Conservation (phyloP, 1,140 invertebrate genomes). For the Diprion similis region DNA sequence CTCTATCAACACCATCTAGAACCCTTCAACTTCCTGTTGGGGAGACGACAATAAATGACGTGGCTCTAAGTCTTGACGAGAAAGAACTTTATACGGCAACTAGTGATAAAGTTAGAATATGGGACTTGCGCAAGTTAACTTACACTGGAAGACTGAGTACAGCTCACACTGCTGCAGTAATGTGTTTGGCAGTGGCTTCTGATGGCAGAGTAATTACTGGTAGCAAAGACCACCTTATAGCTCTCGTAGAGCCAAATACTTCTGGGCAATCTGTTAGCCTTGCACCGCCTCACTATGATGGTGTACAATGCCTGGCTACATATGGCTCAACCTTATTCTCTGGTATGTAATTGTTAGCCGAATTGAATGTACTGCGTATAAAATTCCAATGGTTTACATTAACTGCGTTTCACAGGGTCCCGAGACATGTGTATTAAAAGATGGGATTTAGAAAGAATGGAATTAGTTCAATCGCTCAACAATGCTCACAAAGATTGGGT, state of each 20-base stretch:
- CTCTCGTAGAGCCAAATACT: slow-evolving; percentile 58
- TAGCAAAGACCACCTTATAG: slow-evolving; percentile 88
- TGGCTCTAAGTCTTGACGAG: slow-evolving; percentile 67
- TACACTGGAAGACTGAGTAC: slow-evolving; percentile 79
- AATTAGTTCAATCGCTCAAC: slow-evolving; percentile 78
- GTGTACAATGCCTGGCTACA: slow-evolving; percentile 82
- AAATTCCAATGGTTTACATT: slow-evolving; percentile 10
- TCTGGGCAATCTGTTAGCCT: slow-evolving; percentile 75
- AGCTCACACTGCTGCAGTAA: slow-evolving; percentile 86
- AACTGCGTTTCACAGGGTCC: slow-evolving; percentile 59
- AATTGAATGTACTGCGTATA: neutral
- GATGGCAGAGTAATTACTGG: slow-evolving; percentile 79
- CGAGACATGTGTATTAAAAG: slow-evolving; percentile 89
- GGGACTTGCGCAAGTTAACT: slow-evolving; percentile 84
- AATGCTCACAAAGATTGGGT: slow-evolving; percentile 93
- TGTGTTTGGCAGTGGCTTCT: slow-evolving; percentile 77
- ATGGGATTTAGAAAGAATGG: slow-evolving; percentile 78
- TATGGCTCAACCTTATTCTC: slow-evolving; percentile 75
- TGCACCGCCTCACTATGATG: slow-evolving; percentile 91
- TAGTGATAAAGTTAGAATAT: slow-evolving; percentile 81
- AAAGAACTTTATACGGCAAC: slow-evolving; percentile 77
- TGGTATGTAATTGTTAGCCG: slow-evolving; percentile 54
- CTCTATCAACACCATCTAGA: slow-evolving; percentile 60
- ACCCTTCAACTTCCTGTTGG: slow-evolving; percentile 67
- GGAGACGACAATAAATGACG: slow-evolving; percentile 75